Conservation (phyloP, 2,113 vertebrate species). For the Gymnobelideus leadbeateri region DNA sequence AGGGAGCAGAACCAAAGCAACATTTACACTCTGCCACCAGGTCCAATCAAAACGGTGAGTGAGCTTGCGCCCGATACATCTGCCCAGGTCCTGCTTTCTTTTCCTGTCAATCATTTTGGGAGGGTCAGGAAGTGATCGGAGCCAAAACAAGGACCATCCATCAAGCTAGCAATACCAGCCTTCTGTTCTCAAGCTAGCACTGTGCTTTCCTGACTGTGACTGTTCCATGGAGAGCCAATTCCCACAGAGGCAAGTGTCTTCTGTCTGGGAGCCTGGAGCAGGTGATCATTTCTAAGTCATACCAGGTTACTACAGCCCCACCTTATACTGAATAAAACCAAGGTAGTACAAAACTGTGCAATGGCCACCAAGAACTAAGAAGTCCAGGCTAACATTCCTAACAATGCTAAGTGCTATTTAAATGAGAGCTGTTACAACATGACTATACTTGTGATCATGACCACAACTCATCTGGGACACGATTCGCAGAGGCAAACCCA, state of each 20-base stretch:
- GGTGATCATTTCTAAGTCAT: background rate
- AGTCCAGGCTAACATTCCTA: background rate
- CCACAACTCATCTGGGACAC: no score
- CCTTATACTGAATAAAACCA: no score
- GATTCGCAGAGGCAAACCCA: background rate
- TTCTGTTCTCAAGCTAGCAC: background rate
- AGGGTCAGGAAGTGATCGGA: no score
- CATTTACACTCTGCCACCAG: background rate
- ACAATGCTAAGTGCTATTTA: background rate
- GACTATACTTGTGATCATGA: no score
- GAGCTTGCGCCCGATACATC: no score
- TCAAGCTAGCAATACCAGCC: background rate
- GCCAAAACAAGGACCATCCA: background rate
- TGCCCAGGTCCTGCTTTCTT: no score
- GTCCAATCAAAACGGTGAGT: background rate
- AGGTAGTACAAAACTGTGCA: no score
- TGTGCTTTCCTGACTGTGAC: background rate
- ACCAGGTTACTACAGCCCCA: background rate
- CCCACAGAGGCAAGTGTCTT: no score
- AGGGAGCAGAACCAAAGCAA: background rate
- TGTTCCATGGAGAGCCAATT: background rate
- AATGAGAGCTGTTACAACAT: no score
- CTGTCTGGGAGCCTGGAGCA: background rate
- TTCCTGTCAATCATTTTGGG: background rate
- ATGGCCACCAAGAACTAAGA: background rate